Base-by-base conservation (phyloP, 1,140 invertebrate species). In the Campodea augens region DNA sequence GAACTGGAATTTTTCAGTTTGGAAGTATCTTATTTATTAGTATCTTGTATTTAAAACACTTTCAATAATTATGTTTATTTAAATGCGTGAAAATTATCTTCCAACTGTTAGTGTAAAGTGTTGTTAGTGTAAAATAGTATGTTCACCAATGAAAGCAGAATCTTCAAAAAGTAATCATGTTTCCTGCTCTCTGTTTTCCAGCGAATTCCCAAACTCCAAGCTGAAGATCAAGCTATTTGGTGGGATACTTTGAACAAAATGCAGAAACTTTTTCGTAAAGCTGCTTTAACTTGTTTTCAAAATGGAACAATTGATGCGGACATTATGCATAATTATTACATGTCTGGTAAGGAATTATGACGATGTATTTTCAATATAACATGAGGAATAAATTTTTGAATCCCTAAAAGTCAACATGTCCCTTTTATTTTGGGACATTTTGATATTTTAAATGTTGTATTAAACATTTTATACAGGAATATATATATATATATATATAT, bases 271-370 rank as follows among this genome's bases (percentile, higher is more conserved):
- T 77, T 97, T 39, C 64, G 92, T 27, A 97, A 95, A 67, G 85
- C 89, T 0, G 79, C 90, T 0, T 74, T 78, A 21, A 85, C 85
- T 2, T 66, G 95, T 12, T 86, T 75, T 53, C 80, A 83, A 40
- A 68, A 72, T 50, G 86, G 81, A 2, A 87, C 84, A 63, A 82
- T 98, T 56, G 80, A 82, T 55, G 78, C 88, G 53, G 90, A 96
- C 39, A 80, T 81, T 13, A 92, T 91, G 75, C 92, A 98, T 54
- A 96, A 96, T 63, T 98, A 96, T 63, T 95, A 93, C 56, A 97
- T 97, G 92, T 96, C 92, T 46, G 90, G 89, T 95, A 69, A 63
- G 47, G 41, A n/a, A 40, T 41, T 7, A 5, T 47, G 18, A 32
- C 13, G 15, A 38, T 24, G 29, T 45, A 44, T 36, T 15, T 1